Conservation (phyloP, 2,797 vertebrate species). For the Todus mexicanus region DNA sequence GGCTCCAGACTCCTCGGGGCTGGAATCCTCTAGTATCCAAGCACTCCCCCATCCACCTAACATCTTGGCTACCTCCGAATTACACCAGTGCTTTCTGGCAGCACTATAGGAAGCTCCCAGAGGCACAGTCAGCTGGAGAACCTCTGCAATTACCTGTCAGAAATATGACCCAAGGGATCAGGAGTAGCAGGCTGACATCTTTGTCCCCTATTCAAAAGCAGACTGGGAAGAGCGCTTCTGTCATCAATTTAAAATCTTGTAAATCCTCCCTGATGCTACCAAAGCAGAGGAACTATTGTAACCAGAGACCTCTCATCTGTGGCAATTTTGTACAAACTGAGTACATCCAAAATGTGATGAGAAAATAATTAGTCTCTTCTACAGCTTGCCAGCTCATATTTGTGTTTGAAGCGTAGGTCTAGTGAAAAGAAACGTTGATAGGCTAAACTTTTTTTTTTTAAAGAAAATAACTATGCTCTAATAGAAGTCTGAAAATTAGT, state of each 20-base stretch:
- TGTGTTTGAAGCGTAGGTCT: not conserved
- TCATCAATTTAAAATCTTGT: not conserved
- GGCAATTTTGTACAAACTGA: not conserved
- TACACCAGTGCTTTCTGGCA: not conserved
- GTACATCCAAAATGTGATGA: not conserved
- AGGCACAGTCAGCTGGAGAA: not conserved
- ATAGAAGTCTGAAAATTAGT: not conserved
- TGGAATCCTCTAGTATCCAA: not conserved
- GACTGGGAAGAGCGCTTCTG: not conserved
- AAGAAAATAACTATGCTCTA: not conserved
- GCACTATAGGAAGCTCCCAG: not conserved
- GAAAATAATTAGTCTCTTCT: not conserved
- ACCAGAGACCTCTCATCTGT: not conserved
- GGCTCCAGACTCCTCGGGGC: not conserved
- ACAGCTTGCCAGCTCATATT: not conserved
- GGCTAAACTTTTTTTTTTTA: not conserved
- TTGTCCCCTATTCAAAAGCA: not conserved
- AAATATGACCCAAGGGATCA: not conserved
- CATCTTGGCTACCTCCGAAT: not conserved
- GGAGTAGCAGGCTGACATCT: not conserved
- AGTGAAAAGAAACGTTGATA: not conserved
- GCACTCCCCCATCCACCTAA: not conserved
- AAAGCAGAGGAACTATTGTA: not conserved
- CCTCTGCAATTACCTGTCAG: not conserved
- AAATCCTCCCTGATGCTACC: not conserved